phyloP scores from a whole-genome alignment of 1,140 invertebrate species.

The Bombus breviceps region DNA sequence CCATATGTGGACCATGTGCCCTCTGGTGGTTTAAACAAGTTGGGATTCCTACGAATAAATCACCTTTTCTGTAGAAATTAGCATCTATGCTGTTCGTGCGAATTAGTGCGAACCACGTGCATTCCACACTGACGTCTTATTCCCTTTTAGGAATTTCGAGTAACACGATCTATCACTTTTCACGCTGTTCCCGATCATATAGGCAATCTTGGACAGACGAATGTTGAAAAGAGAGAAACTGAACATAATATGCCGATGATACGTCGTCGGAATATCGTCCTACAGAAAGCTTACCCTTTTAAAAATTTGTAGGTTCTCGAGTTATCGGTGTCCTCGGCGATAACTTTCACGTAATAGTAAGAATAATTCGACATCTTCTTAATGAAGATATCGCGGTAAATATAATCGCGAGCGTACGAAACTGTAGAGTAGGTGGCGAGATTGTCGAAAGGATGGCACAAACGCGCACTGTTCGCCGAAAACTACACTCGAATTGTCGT shows the following conservation, averaged over 20 bases:
- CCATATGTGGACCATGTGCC: slow-evolving; percentile 69
- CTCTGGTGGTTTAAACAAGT: slow-evolving; percentile 54
- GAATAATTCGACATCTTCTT: slow-evolving; percentile 71
- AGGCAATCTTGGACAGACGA: not conserved
- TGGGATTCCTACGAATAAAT: slow-evolving; percentile 65
- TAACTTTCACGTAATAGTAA: slow-evolving; percentile 73
- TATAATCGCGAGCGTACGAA: slow-evolving; percentile 14
- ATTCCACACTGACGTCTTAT: not conserved
- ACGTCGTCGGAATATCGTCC: not conserved
- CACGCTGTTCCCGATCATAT: too few relatives aligned
- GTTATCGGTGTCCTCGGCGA: slow-evolving; percentile 54
- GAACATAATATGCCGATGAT: not conserved
- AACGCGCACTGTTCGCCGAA: slow-evolving; percentile 37
- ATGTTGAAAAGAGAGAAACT: not conserved
- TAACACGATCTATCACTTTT: not conserved
- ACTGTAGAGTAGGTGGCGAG: not conserved
- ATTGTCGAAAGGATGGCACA: slow-evolving; percentile 29
- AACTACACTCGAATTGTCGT: slow-evolving; percentile 49
- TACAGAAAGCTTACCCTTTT: slow-evolving; percentile 66
- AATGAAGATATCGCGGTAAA: slow-evolving; percentile 28
- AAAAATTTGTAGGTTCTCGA: slow-evolving; percentile 71
- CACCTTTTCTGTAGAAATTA: not conserved
- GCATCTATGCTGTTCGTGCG: too few relatives aligned
- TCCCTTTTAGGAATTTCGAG: not conserved
- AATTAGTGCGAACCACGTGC: not conserved